phyloP scores from a whole-genome alignment of 2,113 vertebrate genomes.

The Scatophagus argus region DNA sequence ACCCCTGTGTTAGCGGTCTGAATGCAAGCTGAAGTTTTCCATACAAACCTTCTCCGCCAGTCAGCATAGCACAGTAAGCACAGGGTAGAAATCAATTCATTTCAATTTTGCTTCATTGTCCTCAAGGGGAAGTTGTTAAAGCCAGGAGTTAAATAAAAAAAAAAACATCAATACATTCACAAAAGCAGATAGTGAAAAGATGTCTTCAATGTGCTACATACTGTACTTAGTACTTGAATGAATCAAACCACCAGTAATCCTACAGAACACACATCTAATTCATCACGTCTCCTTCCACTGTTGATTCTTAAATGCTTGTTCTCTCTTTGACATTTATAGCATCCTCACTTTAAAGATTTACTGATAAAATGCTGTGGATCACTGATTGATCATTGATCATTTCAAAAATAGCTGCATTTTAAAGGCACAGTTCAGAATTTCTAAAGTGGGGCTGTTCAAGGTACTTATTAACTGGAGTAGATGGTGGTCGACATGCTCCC shows the following conservation, averaged over 20 bases:
- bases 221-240: not conserved
- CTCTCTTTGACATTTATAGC: not conserved
- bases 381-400: not conserved
- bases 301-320: not conserved
- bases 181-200: slow-evolving; percentile 17
- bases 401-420: not conserved
- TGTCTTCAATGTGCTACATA: accelerated
- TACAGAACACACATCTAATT: not conserved
- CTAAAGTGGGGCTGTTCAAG: too few species aligned
- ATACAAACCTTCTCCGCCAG: slow-evolving; percentile 26
- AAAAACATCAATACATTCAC: slow-evolving; percentile 39
- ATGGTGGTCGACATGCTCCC: too few species aligned
- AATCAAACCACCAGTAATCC: not conserved
- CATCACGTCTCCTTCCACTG: not conserved
- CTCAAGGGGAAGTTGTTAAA: slow-evolving; percentile 23
- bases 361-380: not conserved
- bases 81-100: slow-evolving; percentile 36
- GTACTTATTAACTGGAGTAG: too few species aligned
- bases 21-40: slow-evolving; percentile 52
- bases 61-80: slow-evolving; percentile 22
- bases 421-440: too few species aligned
- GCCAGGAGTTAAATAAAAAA: slow-evolving; percentile 42
- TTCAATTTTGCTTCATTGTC: slow-evolving; percentile 49
- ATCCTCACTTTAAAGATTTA: not conserved
- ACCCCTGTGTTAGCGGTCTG: slow-evolving; percentile 24